Conservation (phyloP, 2,888 invertebrate genomes). For the Branchinecta sandiegonensis region DNA sequence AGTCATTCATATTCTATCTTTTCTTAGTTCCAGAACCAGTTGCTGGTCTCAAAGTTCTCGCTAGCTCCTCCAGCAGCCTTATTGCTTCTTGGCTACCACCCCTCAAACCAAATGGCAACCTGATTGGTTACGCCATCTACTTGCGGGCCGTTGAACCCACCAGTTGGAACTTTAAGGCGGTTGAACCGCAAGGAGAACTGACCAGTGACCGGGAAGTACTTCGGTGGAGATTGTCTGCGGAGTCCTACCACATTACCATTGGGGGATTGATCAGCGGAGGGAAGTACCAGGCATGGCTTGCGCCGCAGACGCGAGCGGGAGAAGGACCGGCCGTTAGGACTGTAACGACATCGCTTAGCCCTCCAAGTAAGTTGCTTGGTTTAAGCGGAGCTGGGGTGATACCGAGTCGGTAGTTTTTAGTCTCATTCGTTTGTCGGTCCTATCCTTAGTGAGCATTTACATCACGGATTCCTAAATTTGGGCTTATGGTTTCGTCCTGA, state of each 20-base stretch:
- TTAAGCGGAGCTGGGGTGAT: too few relatives aligned
- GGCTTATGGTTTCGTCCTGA: too few relatives aligned
- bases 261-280: not conserved
- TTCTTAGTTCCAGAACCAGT: conserved; percentile 1
- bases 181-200: not conserved
- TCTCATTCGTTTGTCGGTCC: not conserved
- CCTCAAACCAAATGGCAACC: not conserved
- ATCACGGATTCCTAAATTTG: too few relatives aligned
- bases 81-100: conserved; percentile 2
- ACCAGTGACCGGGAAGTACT: conserved; percentile 9
- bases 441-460: not conserved
- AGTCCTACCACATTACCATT: not conserved
- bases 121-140: not conserved
- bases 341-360: not conserved
- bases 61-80: not conserved
- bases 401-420: not conserved
- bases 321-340: not conserved
- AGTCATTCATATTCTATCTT: not conserved
- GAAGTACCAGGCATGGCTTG: conserved; percentile 6
- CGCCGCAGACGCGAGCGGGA: not conserved
- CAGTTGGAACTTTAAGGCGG: not conserved
- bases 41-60: not conserved
- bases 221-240: not conserved
- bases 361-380: not conserved
- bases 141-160: not conserved